Evolutionary conservation across 30 jellyfish, hydroid and myxozoan genomes (phyloP), one percentile per base, ranked within the genome.

Genomic region (Pelagia noctiluca): DNA sequence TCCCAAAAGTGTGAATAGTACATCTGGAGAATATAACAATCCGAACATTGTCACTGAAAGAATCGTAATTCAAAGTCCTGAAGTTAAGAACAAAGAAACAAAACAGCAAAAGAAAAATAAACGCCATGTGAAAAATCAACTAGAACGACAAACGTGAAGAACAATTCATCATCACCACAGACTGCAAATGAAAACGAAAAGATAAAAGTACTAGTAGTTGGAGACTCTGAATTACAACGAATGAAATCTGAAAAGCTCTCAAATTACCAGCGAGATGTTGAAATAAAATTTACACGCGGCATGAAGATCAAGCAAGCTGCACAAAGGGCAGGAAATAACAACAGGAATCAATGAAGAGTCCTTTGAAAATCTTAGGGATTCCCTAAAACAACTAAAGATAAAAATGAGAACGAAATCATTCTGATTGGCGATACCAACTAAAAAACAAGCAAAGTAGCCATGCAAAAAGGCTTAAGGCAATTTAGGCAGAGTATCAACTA

Each of bases 401-500:
- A 42, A 42, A 16, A 42, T 42, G 57, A 42, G 57, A 42, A 4
- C 57, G 57, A 42, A 42, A 42, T 42, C 57, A 42, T 57, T 57
- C 24, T 57, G 26, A 25, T 57, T 57, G 71, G 80, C 60, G 80
- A 67, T 2, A 35, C 80, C 32, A 67, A 34, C 80, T 67, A 33
- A 67, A 32, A 35, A 67, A 32, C 36, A 32, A 32, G 32, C 62
- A 32, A 67, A 67, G 30, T 37, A 18, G 32, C 22, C 3, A 67
- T 32, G 64, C 80, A 35, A 67, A 67, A 67, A 32, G 32, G 36
- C 36, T 67, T 3, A 67, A 19, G 26, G 60, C 25, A 30, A 35
- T 67, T 35, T 67, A 67, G 23, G 32, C 80, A 18, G 80, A 67
- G 62, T 67, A 67, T 37, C 80, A 67, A 37, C 62, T 71, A 11